These are phyloP conservation scores for Hemithea aestivaria DNA, from an alignment of 2,888 invertebrate species.

Conservation along the genomic window DNA sequence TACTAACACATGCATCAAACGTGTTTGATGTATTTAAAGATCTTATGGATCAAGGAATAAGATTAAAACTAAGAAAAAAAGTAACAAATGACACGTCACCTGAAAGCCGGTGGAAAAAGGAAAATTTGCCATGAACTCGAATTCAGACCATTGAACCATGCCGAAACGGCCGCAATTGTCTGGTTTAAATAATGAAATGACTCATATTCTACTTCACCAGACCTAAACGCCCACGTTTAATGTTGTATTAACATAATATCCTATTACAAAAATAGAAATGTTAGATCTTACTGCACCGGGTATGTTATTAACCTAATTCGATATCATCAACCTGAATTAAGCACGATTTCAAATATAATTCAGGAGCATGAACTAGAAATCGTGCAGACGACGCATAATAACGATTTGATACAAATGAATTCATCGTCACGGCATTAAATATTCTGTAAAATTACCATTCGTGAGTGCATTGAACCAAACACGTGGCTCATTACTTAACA, in stretches of 20 bases:
- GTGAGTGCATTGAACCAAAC: slow-evolving; percentile 76
- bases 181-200: slow-evolving; percentile 34
- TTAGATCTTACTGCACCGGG: slow-evolving; percentile 13
- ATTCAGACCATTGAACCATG: slow-evolving; percentile 57
- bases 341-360: slow-evolving; percentile 13
- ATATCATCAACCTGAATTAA: slow-evolving; percentile 17
- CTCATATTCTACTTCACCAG: slow-evolving; percentile 34
- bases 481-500: slow-evolving; percentile 72
- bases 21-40: too few species aligned
- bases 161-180: slow-evolving; percentile 38
- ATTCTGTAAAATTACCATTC: slow-evolving; percentile 64
- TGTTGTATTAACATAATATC: slow-evolving; percentile 32
- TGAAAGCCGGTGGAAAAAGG: slow-evolving; percentile 56
- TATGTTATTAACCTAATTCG: slow-evolving; percentile 12
- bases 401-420: slow-evolving; percentile 54
- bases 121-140: slow-evolving; percentile 55
- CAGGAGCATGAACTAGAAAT: slow-evolving; percentile 27
- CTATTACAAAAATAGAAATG: slow-evolving; percentile 28
- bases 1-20: too few species aligned
- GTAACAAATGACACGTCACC: slow-evolving; percentile 32
- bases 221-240: slow-evolving; percentile 36
- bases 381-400: slow-evolving; percentile 51
- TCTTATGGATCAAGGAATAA: too few species aligned
- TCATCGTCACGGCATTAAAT: slow-evolving; percentile 57
- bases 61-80: too few species aligned